Base-by-base conservation (phyloP, 1,140 invertebrate genomes). In the Drosophila nasuta region DNA sequence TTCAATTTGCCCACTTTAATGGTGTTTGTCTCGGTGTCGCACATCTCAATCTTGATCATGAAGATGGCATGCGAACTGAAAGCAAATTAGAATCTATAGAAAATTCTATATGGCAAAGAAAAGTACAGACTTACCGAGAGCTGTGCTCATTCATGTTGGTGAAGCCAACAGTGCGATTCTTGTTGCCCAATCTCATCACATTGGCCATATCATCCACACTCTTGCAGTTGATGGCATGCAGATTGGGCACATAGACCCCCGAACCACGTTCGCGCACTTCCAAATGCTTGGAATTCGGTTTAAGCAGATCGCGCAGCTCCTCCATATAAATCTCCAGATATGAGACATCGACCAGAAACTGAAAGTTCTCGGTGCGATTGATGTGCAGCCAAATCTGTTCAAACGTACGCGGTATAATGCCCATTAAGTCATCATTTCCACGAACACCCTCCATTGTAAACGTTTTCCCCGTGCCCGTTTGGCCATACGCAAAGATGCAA, bases 101-200 rank as follows among this genome's bases (percentile, higher is more conserved):
- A 6, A 15, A 28, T 1, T 11, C 3, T 6, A 41, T 48, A 7
- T 30, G 30, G 30, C 15, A 6, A 6, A 30, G 6, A 28, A 33
- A n/a, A 6, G 1, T 3, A 0, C 1, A 0, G 2, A 59, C 77
- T 62, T 45, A 91, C 87, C 87, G 77, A 8, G 98, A 99, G 91
- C 98, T 99, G 93, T 99, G 98, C 92, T 99, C 97, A 93, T 99
- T 99, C 99, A 99, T 99, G 93, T 99, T 99, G 7, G 99, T 99
- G 35, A 98, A 96, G 11, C 97, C 98, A 49, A 97, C 96, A 0
- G 97, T 97, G 72, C 98, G 94, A 92, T 98, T 97, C 79, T 96
- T 94, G 93, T 98, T 98, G 13, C 98, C 98, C n/a, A 95, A 94
- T 74, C 95, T 95, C 97, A 99, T 98, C 2, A 98, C 95, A 68